Percentiles rank a stretch among this genome's conserved stretches.
phyloP scores from a whole-genome alignment of 2,888 invertebrate genomes.

The Sclerodermus sp. region DNA sequence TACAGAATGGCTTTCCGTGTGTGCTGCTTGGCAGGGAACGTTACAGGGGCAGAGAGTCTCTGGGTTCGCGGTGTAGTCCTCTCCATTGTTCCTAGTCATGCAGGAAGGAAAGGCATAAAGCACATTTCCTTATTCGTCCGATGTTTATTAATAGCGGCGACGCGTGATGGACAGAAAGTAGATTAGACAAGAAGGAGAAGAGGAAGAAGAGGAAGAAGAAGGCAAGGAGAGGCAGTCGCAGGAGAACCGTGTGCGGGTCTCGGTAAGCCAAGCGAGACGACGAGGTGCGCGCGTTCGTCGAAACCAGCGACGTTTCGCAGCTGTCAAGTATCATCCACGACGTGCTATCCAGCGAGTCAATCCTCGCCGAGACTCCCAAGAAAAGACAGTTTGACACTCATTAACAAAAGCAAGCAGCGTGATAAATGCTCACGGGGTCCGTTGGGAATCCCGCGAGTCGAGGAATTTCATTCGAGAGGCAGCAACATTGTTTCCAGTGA shows the following conservation, averaged over 20 bases:
- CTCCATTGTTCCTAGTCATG: too few relatives aligned
- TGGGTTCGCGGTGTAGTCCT: too few relatives aligned
- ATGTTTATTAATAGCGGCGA: conserved; percentile 1
- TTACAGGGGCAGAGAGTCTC: too few relatives aligned
- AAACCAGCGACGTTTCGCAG: background rate
- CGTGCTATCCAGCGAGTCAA: too few relatives aligned
- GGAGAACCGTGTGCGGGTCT: too few relatives aligned
- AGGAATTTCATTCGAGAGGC: conserved; percentile 26
- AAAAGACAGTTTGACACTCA: conserved; percentile 21
- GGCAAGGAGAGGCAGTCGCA: background rate
- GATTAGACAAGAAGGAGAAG: background rate
- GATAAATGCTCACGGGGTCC: conserved; percentile 18
- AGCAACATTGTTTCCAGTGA: conserved; percentile 17
- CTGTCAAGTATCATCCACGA: too few relatives aligned
- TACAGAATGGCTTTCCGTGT: too few relatives aligned
- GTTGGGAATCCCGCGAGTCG: conserved; percentile 19
- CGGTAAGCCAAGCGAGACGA: too few relatives aligned
- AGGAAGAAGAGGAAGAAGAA: background rate
- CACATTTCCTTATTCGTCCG: background rate
- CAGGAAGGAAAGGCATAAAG: background rate
- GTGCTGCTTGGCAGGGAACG: too few relatives aligned
- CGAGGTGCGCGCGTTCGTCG: background rate
- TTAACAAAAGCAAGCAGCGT: conserved; percentile 25
- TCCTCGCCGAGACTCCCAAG: background rate
- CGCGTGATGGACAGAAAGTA: conserved; percentile 1